Conservation (phyloP, 2,888 invertebrate genomes). For the Aphodius sticticus region DNA sequence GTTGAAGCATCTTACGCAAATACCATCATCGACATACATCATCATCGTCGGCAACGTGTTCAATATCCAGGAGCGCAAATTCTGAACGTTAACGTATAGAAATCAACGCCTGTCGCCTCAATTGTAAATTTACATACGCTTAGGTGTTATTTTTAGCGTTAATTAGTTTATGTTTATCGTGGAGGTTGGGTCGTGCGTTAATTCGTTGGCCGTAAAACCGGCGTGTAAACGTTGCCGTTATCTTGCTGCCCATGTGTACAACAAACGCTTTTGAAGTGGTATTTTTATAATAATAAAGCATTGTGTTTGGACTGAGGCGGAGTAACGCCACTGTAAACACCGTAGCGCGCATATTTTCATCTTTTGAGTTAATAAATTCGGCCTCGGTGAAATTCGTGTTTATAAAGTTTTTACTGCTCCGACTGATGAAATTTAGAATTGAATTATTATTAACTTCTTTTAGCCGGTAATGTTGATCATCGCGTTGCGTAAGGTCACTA, state of each 20-base stretch:
- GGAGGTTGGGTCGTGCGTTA: background rate
- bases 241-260: slow-evolving; percentile 4
- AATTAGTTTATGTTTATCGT: background rate
- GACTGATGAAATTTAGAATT: background rate
- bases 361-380: background rate
- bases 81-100: background rate
- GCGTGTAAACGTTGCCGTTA: background rate
- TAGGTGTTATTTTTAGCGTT: background rate
- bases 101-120: background rate
- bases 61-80: background rate
- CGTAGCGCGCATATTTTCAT: background rate
- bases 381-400: background rate
- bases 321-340: slow-evolving; percentile 4
- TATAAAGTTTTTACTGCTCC: background rate
- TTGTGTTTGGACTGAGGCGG: background rate
- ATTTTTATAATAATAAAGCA: background rate
- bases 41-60: background rate
- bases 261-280: slow-evolving; percentile 4
- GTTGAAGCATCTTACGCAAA: background rate
- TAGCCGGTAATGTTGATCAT: background rate
- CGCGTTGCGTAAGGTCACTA: background rate
- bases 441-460: background rate
- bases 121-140: background rate
- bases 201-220: background rate
- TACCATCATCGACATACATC: background rate